A percentile compares a stretch with the other conserved stretches of the same genome.
Conservation (phyloP, 2,797 vertebrate species). For the Champsocephalus gunnari region DNA sequence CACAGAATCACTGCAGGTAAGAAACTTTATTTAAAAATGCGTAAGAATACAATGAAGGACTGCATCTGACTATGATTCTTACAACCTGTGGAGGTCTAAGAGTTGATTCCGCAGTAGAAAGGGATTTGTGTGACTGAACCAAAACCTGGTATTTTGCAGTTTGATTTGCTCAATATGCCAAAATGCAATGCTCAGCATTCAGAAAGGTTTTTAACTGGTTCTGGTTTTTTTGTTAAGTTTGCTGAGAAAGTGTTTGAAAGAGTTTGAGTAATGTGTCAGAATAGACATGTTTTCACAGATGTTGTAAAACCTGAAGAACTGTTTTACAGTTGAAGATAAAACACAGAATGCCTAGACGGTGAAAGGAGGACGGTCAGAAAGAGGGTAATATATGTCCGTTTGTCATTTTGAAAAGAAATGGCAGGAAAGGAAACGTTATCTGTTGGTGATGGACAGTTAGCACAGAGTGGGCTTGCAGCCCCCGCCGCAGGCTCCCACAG, state of each 20-base stretch:
- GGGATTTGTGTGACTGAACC: neutral
- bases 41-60: neutral
- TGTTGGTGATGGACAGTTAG: neutral
- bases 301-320: constrained; percentile 16
- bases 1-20: constrained; percentile 34
- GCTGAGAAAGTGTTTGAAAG: neutral
- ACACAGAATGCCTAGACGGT: neutral
- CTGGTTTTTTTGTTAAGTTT: neutral
- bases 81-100: neutral
- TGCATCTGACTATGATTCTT: neutral
- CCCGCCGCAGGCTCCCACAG: neutral
- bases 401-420: constrained; percentile 65
- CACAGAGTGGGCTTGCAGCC: neutral
- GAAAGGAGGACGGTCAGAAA: fast-evolving
- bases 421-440: constrained; percentile 45
- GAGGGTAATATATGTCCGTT: neutral
- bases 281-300: neutral
- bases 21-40: neutral
- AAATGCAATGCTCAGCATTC: neutral
- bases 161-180: neutral
- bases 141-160: neutral
- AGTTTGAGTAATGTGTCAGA: neutral
- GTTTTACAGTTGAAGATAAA: neutral
- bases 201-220: neutral
- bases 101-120: neutral